phyloP scores from a whole-genome alignment of 2,888 invertebrate genomes.

The Amblyjoppa proteus region DNA sequence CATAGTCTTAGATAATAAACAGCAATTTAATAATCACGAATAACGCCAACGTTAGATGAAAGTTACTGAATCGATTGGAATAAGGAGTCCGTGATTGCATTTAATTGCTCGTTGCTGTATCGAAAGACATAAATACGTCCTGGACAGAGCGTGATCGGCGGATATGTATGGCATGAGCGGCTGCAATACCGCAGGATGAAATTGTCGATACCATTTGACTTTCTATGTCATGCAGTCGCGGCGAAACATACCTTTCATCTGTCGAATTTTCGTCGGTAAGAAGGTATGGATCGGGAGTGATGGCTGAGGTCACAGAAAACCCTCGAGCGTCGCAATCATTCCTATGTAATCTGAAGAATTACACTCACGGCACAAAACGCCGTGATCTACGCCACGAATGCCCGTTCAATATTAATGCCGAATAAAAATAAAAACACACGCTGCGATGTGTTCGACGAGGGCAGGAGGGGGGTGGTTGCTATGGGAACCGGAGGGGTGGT shows the following conservation, averaged over 20 bases:
- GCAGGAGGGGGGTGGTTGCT: too few relatives aligned
- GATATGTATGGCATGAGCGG: slow-evolving; percentile 11
- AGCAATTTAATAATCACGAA: slow-evolving; percentile 2
- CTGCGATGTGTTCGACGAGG: too few relatives aligned
- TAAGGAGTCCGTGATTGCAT: slow-evolving; percentile 24
- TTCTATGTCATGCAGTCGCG: not conserved
- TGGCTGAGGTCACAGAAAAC: slow-evolving; percentile 22
- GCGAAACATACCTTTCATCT: slow-evolving; percentile 14
- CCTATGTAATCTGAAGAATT: slow-evolving; percentile 42
- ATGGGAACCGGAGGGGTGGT: too few relatives aligned
- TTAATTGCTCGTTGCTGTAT: slow-evolving; percentile 42
- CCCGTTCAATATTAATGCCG: slow-evolving; percentile 28
- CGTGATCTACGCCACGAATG: not conserved
- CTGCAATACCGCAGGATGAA: not conserved
- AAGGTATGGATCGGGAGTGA: slow-evolving; percentile 16
- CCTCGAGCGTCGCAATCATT: slow-evolving; percentile 57
- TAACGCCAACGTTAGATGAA: not conserved
- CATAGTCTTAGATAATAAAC: not conserved
- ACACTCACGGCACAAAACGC: slow-evolving; percentile 27
- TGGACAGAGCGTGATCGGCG: slow-evolving; percentile 31
- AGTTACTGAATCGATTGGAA: slow-evolving; percentile 4
- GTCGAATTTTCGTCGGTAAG: slow-evolving; percentile 31
- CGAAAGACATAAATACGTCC: slow-evolving; percentile 39
- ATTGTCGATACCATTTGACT: not conserved
- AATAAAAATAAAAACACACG: slow-evolving; percentile 26